Conservation (phyloP, 2,113 vertebrate species). For the Malurus alboscapulatus region DNA sequence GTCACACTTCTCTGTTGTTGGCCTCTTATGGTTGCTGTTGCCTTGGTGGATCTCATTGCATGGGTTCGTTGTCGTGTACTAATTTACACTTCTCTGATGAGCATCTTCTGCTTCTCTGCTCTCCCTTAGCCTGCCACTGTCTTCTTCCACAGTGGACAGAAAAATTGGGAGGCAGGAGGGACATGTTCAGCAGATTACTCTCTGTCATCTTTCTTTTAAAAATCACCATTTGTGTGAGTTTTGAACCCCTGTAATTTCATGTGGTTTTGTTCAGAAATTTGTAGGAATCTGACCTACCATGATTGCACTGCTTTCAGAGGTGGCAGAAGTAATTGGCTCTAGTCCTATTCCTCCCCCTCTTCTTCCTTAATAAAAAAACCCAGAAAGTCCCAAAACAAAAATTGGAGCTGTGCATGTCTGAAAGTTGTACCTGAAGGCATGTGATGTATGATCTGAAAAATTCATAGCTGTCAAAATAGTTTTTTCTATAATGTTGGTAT, state of each 20-base stretch:
- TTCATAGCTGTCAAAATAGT: background rate
- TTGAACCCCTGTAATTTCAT: background rate
- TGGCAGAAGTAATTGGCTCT: background rate
- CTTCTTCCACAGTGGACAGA: conserved; percentile 48
- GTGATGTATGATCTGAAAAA: background rate
- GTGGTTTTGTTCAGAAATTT: background rate
- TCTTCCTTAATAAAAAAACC: background rate
- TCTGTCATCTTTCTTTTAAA: background rate
- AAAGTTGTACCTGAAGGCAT: background rate
- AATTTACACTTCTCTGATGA: conserved; percentile 50
- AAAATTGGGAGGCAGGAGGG: conserved; percentile 32
- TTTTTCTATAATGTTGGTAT: background rate
- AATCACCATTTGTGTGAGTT: background rate
- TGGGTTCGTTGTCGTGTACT: conserved; percentile 40
- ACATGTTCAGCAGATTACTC: background rate
- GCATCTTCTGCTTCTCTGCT: conserved; percentile 46
- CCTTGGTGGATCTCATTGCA: conserved; percentile 23
- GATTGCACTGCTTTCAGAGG: background rate
- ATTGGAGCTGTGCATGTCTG: background rate
- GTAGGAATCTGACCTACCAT: background rate
- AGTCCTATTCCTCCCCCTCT: background rate
- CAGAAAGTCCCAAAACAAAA: background rate
- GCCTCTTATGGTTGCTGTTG: background rate
- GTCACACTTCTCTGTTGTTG: background rate
- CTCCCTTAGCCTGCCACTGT: conserved; percentile 38